Evolutionary conservation across 1,140 invertebrate species (phyloP).

Genomic region (Sycobia sp.): DNA sequence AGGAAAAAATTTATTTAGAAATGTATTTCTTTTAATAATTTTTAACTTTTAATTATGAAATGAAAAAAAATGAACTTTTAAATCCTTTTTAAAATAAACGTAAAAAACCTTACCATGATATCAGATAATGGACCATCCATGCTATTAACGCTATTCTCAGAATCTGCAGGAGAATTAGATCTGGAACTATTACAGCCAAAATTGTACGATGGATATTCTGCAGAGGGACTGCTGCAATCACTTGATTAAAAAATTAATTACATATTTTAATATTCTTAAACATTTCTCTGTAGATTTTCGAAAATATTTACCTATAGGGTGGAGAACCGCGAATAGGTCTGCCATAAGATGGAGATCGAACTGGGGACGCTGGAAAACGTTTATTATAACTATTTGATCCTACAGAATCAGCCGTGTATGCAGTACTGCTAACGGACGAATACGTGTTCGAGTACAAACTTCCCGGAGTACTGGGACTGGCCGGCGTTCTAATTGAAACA

Average conservation of each 20-base stretch:
- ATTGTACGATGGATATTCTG: slow-evolving; percentile 56
- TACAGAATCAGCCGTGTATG: slow-evolving; percentile 42
- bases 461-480: slow-evolving; percentile 63
- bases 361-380: slow-evolving; percentile 42
- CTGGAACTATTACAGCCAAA: slow-evolving; percentile 60
- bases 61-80: background rate
- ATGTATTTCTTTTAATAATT: background rate
- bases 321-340: slow-evolving; percentile 57
- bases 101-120: slow-evolving; percentile 65
- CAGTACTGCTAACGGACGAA: slow-evolving; percentile 41
- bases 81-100: background rate
- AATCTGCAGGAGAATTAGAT: slow-evolving; percentile 68
- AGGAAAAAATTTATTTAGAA: background rate
- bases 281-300: too few species aligned
- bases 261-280: too few species aligned
- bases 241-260: slow-evolving; percentile 39
- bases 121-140: slow-evolving; percentile 67
- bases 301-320: slow-evolving; percentile 50
- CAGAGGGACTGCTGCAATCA: slow-evolving; percentile 63
- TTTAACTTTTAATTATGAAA: background rate
- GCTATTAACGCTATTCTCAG: slow-evolving; percentile 68
- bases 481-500: slow-evolving; percentile 55
- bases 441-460: slow-evolving; percentile 59
- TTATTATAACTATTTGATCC: slow-evolving; percentile 40
- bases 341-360: slow-evolving; percentile 46